Evolutionary conservation across 2,113 vertebrate species (phyloP), one percentile per base, ranked within the genome.

Genomic region (Cettia cetti): DNA sequence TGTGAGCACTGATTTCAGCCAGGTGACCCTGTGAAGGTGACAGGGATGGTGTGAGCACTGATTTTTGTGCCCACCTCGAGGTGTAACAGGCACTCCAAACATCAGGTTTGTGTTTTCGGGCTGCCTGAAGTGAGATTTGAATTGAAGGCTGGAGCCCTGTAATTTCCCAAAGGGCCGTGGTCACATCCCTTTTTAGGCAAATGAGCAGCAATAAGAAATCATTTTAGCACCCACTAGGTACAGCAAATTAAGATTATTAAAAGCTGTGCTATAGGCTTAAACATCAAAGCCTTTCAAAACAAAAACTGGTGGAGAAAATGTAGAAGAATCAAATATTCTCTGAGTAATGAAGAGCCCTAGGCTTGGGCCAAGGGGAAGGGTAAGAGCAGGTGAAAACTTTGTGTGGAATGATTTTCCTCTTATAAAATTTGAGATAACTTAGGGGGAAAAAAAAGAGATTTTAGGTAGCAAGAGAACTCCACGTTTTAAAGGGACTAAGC

Each of bases 401-500:
- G 18, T 7, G 4, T 16, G 26, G 31, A n/a, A 47, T n/a, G 15
- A 15, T 86, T 82, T 91, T 77, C 47, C 33, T 49, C 24, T 52
- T n/a, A 20, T 17, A 30, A 60, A 27, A 75, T 89, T 90, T 89
- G 86, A 96, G 91, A 89, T 66, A 53, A 91, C 1, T 68, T 82
- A 31, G 79, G 6, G 4, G 4, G 30, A 72, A 10, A 13, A 52
- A 77, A 94, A 60, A 66, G 50, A 94, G 57, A 56, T 71, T 89
- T 68, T 89, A 61, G 69, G 42, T 66, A 85, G 53, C 70, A 65
- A 86, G 89, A 83, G 77, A 90, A 88, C 21, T 60, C 26, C 63
- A 30, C 52, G 50, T 91, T 93, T 87, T 81, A 96, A 82, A 77
- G 74, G 93, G 81, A 66, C 45, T 68, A 81, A 91, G 84, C 54